Evolutionary conservation across 37 sponge, comb jelly and placozoan genomes (phyloP).

Genomic region (Beroe ovata): DNA sequence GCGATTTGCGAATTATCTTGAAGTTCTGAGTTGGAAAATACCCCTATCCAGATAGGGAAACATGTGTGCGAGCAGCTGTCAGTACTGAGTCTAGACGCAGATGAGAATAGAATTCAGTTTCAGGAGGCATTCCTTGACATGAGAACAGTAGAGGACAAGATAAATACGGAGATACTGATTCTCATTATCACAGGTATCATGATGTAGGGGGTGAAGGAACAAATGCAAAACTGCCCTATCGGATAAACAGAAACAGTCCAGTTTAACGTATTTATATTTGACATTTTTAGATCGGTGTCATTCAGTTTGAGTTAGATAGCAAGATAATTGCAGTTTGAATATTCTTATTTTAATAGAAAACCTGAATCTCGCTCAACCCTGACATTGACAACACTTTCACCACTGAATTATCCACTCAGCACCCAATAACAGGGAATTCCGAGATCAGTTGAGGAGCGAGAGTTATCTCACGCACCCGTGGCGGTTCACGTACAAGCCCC

Average conservation of each 20-base stretch:
- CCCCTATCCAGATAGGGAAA: background rate
- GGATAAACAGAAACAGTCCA: no score
- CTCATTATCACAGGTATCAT: slow-evolving; percentile 59
- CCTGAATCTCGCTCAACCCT: no score
- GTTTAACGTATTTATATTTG: no score
- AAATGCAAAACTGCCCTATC: no score
- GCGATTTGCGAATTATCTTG: no score
- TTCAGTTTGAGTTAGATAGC: no score
- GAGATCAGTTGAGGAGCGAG: slow-evolving; percentile 47
- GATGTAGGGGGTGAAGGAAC: background rate
- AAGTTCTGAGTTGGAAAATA: no score
- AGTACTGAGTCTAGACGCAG: background rate
- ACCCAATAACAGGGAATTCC: slow-evolving; percentile 40
- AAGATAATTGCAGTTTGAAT: no score
- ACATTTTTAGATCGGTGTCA: no score
- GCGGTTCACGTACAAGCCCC: background rate
- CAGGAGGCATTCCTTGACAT: background rate
- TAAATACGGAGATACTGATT: slow-evolving; percentile 25
- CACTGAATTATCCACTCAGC: slow-evolving; percentile 12
- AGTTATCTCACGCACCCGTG: slow-evolving; percentile 54
- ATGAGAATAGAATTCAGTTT: background rate
- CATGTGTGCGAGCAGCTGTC: background rate
- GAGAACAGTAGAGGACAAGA: background rate
- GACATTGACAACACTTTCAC: no score
- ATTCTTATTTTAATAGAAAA: no score